A percentile compares a stretch with the other conserved stretches of the same genome.
Conservation (phyloP, 1,140 invertebrate species). For the Protaetia brevitarsis region DNA sequence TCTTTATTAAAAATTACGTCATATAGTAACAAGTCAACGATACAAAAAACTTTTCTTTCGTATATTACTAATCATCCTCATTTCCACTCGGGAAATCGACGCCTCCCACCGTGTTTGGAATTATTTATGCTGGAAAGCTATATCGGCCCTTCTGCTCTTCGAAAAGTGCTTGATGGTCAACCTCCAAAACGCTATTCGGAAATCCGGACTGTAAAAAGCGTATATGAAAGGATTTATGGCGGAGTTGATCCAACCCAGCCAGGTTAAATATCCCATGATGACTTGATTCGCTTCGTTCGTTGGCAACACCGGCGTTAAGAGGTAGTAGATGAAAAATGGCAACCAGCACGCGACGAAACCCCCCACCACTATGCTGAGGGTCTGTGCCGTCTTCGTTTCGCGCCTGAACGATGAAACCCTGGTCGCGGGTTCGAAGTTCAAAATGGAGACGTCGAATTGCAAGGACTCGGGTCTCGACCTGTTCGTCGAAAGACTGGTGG, state of each 20-base stretch:
- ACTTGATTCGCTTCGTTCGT: conserved; percentile 55
- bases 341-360: conserved; percentile 89
- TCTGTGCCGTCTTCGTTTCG: conserved; percentile 86
- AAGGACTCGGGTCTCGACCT: conserved; percentile 41
- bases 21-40: no score
- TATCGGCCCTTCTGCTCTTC: conserved; percentile 38
- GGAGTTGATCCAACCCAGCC: conserved; percentile 92
- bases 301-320: conserved; percentile 71
- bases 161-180: conserved; percentile 59
- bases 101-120: background rate
- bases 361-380: conserved; percentile 86
- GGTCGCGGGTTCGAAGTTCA: conserved; percentile 47
- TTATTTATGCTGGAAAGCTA: conserved; percentile 46
- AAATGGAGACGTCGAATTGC: conserved; percentile 40
- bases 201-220: conserved; percentile 82
- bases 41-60: background rate
- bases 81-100: background rate
- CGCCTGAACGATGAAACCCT: conserved; percentile 64
- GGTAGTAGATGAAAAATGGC: conserved; percentile 84
- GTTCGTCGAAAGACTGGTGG: conserved; percentile 31
- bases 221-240: conserved; percentile 86
- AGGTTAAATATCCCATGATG: conserved; percentile 79
- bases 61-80: background rate
- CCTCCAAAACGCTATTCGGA: conserved; percentile 79
- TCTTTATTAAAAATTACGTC: no score